Conservation (phyloP, 1,140 invertebrate species). For the Macrobrachium nipponense region DNA sequence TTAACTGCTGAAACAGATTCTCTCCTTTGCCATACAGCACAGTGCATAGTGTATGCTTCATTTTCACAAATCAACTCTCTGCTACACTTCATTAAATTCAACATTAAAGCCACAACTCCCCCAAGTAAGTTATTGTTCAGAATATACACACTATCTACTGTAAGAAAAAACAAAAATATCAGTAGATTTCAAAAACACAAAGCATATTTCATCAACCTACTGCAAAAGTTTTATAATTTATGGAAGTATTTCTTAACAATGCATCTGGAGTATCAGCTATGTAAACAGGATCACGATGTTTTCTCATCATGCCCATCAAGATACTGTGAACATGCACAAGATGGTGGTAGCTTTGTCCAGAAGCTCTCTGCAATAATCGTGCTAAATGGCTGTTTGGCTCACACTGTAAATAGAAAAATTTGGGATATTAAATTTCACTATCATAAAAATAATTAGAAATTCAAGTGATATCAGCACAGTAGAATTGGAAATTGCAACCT, state of each 20-base stretch:
- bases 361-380: not conserved
- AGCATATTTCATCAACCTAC: not conserved
- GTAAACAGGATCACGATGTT: not conserved
- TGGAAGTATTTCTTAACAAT: not conserved
- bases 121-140: too few relatives aligned
- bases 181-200: too few relatives aligned
- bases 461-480: not conserved
- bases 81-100: too few relatives aligned
- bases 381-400: slow-evolving; percentile 62
- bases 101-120: too few relatives aligned
- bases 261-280: not conserved
- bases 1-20: too few relatives aligned
- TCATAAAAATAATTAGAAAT: too few relatives aligned
- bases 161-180: too few relatives aligned
- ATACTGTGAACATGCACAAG: slow-evolving; percentile 7
- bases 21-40: too few relatives aligned
- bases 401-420: slow-evolving; percentile 46
- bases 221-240: not conserved
- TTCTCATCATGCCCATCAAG: not conserved
- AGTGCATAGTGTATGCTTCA: too few relatives aligned
- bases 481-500: not conserved
- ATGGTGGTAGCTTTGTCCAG: not conserved
- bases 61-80: too few relatives aligned
- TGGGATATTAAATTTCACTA: not conserved
- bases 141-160: too few relatives aligned